A percentile compares a stretch with the other conserved stretches of the same genome.
These are phyloP conservation scores for Junonia oenone DNA, from an alignment of 2,888 invertebrate genomes.

Conservation along the genomic window DNA sequence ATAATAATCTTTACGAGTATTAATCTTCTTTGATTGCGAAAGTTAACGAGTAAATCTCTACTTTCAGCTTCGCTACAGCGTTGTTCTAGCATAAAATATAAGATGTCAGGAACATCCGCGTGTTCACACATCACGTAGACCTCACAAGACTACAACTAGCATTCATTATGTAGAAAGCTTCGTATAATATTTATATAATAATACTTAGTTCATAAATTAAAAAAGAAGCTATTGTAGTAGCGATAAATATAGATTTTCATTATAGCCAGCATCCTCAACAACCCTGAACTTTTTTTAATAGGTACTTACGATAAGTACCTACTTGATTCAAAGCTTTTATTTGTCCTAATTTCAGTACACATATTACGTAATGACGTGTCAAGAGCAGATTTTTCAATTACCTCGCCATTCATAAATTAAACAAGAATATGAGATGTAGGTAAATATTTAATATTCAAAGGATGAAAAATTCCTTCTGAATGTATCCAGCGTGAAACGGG, in stretches of 20 bases:
- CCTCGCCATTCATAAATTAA: background rate
- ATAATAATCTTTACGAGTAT: slow-evolving; percentile 36
- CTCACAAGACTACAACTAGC: slow-evolving; percentile 6
- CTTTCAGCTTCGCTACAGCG: slow-evolving; percentile 32
- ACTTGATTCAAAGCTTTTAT: no score
- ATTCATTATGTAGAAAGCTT: slow-evolving; percentile 1
- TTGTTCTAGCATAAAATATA: slow-evolving; percentile 29
- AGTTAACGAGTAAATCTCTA: slow-evolving; percentile 33
- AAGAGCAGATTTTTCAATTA: no score
- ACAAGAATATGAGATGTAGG: background rate
- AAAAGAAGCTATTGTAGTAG: no score
- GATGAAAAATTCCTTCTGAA: background rate
- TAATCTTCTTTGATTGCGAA: slow-evolving; percentile 36
- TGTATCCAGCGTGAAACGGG: background rate
- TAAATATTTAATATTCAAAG: background rate
- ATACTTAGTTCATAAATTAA: no score
- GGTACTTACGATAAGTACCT: no score
- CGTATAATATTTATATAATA: no score
- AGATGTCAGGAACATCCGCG: slow-evolving; percentile 25
- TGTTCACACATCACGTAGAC: slow-evolving; percentile 17
- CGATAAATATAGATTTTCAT: no score
- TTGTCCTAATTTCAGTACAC: no score
- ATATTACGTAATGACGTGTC: no score
- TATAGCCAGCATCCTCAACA: no score
- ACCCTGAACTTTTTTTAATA: no score